phyloP scores from a whole-genome alignment of 2,888 invertebrate genomes.

The Criorhina ranunculi region DNA sequence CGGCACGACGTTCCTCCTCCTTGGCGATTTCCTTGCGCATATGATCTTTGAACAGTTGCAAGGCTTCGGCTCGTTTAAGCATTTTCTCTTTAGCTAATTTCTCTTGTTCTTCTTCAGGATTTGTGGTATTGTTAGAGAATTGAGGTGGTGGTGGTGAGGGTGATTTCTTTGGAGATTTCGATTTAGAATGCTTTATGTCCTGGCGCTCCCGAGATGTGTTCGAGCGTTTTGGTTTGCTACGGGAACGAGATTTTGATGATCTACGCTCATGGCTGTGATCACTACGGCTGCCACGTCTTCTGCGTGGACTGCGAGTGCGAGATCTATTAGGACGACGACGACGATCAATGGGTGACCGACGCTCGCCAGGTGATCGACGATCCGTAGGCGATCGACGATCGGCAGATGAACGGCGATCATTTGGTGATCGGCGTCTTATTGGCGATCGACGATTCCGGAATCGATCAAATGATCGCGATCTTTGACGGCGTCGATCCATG shows the following conservation, averaged over 20 bases:
- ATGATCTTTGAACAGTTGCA: constrained; percentile 86
- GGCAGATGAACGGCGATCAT: constrained; percentile 78
- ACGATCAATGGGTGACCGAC: constrained; percentile 79
- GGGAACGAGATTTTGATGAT: constrained; percentile 78
- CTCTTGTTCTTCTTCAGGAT: constrained; percentile 79
- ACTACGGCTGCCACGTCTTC: constrained; percentile 74
- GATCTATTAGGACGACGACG: constrained; percentile 69
- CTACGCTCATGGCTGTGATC: constrained; percentile 77
- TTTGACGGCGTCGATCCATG: constrained; percentile 80
- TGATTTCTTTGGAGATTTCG: constrained; percentile 59
- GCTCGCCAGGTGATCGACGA: constrained; percentile 78
- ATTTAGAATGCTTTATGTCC: constrained; percentile 54
- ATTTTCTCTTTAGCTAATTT: constrained; percentile 83
- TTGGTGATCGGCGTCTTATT: constrained; percentile 77
- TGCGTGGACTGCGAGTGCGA: constrained; percentile 63
- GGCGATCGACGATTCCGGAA: constrained; percentile 82
- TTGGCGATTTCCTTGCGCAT: constrained; percentile 87
- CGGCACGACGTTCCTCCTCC: constrained; percentile 86
- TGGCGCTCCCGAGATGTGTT: constrained; percentile 59
- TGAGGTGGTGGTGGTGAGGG: constrained; percentile 63
- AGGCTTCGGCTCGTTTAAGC: constrained; percentile 85
- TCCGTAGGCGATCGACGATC: constrained; percentile 77
- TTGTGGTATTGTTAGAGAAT: constrained; percentile 66
- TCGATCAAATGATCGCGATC: constrained; percentile 81
- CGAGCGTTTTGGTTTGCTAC: constrained; percentile 70